A percentile compares a stretch with the other conserved stretches of the same genome.
These are phyloP conservation scores for Sphaerophoria rueppellii DNA, from an alignment of 2,888 invertebrate genomes.

Conservation along the genomic window DNA sequence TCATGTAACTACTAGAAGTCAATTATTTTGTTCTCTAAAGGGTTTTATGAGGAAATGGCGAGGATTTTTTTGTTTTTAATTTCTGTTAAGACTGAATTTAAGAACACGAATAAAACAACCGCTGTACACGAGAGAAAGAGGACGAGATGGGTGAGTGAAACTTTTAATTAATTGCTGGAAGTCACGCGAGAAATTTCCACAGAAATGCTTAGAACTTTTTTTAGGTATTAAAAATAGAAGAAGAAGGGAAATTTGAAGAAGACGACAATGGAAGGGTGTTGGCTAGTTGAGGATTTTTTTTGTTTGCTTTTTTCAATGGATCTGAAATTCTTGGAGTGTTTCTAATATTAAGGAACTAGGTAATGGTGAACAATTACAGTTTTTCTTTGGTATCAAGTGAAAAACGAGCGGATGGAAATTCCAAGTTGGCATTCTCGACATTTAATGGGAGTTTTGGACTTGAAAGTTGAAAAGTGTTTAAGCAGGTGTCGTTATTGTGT, in stretches of 20 bases:
- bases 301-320: conserved; percentile 5
- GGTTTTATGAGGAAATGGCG: background rate
- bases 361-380: conserved; percentile 33
- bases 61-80: conserved; percentile 9
- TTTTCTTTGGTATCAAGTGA: background rate
- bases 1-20: conserved; percentile 14
- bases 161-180: conserved; percentile 70
- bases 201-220: conserved; percentile 55
- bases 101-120: conserved; percentile 6
- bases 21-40: conserved; percentile 23
- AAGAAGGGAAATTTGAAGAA: background rate
- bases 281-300: conserved; percentile 33
- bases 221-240: conserved; percentile 33
- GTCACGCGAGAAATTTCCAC: conserved; percentile 73
- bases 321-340: conserved; percentile 59
- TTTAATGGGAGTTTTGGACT: background rate
- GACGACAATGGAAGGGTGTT: background rate
- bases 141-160: conserved; percentile 38
- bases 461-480: background rate
- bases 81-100: conserved; percentile 39
- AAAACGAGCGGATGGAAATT: background rate
- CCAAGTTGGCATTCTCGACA: conserved; percentile 8
- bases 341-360: conserved; percentile 18
- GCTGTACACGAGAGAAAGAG: conserved; percentile 1
- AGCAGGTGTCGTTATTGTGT: background rate